Evolutionary conservation across 2,113 vertebrate species (phyloP), one percentile per base, ranked within the genome.

Genomic region (Scatophagus argus): DNA sequence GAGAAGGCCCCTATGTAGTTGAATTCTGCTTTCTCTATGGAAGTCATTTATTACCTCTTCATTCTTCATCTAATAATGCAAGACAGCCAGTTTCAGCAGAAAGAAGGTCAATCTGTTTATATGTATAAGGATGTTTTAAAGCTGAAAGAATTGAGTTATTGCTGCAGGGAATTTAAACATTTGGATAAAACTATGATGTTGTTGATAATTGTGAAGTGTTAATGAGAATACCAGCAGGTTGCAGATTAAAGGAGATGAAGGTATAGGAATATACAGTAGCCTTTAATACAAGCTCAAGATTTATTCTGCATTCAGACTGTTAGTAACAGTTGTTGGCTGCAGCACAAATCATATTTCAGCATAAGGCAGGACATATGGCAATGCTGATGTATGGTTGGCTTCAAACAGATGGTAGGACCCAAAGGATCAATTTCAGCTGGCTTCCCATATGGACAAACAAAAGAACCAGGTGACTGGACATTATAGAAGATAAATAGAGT

Each of bases 101-200:
- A 82, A n/a, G n/a, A 83, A 85, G 74, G 79, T 85, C 80, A 77
- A 69, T 70, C 49, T 79, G 51, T 79, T 83, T 88, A 71, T 32
- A 51, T 55, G 72, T 36, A 19, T 27, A 64, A 9, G 4, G 13
- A 61, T 39, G 51, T 25, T 67, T 74, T 59, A 39, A 32, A 43
- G 41, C 34, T 36, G 54, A 51, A 55, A 27, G 5, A 39, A 51
- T 36, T 9, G 21, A 62, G 34, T 63, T 74, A 36, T 58, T 81
- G 68, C 76, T 44, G 52, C 43, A 43, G 59, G 52, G 32, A 78
- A 31, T 67, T 63, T 60, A 69, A 74, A 62, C 12, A 44, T 79
- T 74, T 86, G 41, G 14, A 72, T 69, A 79, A 52, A 27, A 59
- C 17, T 44, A 44, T 23, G 32, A 47, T 67, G 49, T 44, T 79